A percentile compares a stretch with the other conserved stretches of the same genome.
phyloP scores from a whole-genome alignment of 2,113 vertebrate genomes.

The Hypanus sabinus region DNA sequence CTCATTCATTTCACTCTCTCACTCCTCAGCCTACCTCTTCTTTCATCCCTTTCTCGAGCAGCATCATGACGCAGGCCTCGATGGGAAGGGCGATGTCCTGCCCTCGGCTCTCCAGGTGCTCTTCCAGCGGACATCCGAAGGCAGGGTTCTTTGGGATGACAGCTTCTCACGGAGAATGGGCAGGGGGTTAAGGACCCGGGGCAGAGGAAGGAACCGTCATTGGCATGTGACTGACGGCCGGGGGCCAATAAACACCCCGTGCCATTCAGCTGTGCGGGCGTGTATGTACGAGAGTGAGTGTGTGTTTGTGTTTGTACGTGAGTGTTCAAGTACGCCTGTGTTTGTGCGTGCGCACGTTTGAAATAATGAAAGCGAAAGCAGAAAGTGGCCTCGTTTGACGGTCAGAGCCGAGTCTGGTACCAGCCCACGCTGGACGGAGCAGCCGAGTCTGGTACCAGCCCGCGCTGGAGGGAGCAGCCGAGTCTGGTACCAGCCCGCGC shows the following conservation, averaged over 20 bases:
- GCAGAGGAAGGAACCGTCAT: too few species aligned
- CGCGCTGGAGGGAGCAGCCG: not conserved
- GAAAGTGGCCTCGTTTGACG: not conserved
- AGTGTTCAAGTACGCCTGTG: too few species aligned
- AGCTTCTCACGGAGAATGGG: not conserved
- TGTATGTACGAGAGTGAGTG: not conserved
- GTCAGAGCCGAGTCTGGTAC: too few species aligned
- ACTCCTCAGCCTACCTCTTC: conserved; percentile 70
- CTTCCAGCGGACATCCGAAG: conserved; percentile 64
- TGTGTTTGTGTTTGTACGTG: not conserved
- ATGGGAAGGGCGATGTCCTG: conserved; percentile 80
- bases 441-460: not conserved
- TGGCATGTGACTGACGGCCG: too few species aligned
- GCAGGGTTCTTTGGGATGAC: not conserved
- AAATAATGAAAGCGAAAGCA: not conserved
- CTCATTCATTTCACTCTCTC: not conserved
- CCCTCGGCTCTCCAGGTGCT: conserved; percentile 63
- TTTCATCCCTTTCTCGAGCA: conserved; percentile 72
- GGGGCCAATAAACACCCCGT: too few species aligned
- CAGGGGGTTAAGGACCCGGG: not conserved
- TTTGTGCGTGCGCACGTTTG: too few species aligned
- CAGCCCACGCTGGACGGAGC: too few species aligned
- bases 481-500: too few species aligned
- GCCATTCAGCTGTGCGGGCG: not conserved
- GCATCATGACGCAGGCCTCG: conserved; percentile 83